Base-by-base conservation (phyloP, 2,888 invertebrate genomes). In the Epinotia bilunana region DNA sequence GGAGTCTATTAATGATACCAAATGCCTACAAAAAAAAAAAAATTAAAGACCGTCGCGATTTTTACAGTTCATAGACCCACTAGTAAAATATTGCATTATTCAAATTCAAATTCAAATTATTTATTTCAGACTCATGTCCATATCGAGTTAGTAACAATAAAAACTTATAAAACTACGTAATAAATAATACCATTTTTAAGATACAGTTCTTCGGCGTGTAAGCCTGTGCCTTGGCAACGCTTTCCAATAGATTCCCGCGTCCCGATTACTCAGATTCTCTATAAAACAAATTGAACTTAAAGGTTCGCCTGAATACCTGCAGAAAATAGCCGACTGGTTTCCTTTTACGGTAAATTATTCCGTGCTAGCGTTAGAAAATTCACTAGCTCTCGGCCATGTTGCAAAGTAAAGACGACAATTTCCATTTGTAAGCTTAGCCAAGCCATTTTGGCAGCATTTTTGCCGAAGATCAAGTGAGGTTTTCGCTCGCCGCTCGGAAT, bases 251-350 rank as follows among this genome's bases (percentile, higher is more conserved):
- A 88, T 87, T 86, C 83, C 80, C 83, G 79, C 81, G 80, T 86
- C 86, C 86, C 84, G 81, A 87, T 86, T 82, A 77, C 80, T 78
- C 78, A 80, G 82, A 82, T 82, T 84, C 87, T 82, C 85, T 80
- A 84, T 86, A 83, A 87, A 90, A 85, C 83, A 88, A 90, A 91
- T 90, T 88, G 87, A 88, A 88, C 89, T 87, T 87, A 89, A 87
- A 88, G 86, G 84, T 84, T 87, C 87, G 84, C 83, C 85, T 85
- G 83, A 85, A 89, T 86, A 87, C 83, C 84, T 82, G 82, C 86
- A 80, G 83, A 79, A 78, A 86, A 80, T 80, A 82, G 82, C 78
- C 80, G 79, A 79, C 78, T 82, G 73, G 74, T 76, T 64, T 65
- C 61, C 75, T 62, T 74, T 65, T 65, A 70, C 28, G 16, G 63